phyloP scores from a whole-genome alignment of 2,797 vertebrate species.

The Sparus aurata region DNA sequence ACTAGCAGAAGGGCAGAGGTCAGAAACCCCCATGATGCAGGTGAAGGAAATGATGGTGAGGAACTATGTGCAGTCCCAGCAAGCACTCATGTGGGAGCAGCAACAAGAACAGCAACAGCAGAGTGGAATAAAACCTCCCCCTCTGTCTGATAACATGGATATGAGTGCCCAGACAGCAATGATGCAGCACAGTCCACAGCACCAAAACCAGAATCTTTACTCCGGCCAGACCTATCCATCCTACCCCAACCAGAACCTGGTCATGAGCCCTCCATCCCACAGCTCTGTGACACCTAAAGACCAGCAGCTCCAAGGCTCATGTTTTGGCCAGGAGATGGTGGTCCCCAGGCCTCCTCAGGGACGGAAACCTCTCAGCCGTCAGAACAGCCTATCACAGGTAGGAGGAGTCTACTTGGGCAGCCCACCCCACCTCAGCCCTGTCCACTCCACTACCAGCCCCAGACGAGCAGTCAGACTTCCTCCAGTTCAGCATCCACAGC shows the following conservation, averaged over 20 bases:
- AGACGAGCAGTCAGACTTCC: conserved; percentile 82
- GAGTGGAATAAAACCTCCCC: conserved; percentile 66
- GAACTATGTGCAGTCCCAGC: conserved; percentile 96
- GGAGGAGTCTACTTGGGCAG: conserved; percentile 79
- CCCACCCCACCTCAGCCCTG: conserved; percentile 85
- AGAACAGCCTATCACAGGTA: conserved; percentile 82
- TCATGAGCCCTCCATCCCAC: conserved; percentile 81
- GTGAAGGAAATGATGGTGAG: conserved; percentile 96
- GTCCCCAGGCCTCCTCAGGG: conserved; percentile 88
- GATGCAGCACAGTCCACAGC: conserved; percentile 83
- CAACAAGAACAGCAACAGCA: conserved; percentile 82
- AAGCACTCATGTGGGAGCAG: conserved; percentile 95
- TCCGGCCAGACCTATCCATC: conserved; percentile 83
- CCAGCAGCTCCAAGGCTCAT: conserved; percentile 82
- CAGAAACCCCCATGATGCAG: conserved; percentile 91
- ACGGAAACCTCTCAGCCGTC: conserved; percentile 86
- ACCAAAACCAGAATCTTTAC: conserved; percentile 87
- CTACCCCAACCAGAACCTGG: conserved; percentile 87
- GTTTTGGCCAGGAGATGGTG: conserved; percentile 86
- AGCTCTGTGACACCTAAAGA: conserved; percentile 83
- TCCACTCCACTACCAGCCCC: conserved; percentile 81
- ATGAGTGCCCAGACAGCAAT: conserved; percentile 80
- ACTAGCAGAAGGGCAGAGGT: conserved; percentile 80
- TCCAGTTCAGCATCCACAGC: conserved; percentile 80
- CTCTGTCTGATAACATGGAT: conserved; percentile 76